These are phyloP conservation scores for Pocillopora verrucosa DNA, from an alignment of 64 coral and sea anemone species.

Conservation along the genomic window DNA sequence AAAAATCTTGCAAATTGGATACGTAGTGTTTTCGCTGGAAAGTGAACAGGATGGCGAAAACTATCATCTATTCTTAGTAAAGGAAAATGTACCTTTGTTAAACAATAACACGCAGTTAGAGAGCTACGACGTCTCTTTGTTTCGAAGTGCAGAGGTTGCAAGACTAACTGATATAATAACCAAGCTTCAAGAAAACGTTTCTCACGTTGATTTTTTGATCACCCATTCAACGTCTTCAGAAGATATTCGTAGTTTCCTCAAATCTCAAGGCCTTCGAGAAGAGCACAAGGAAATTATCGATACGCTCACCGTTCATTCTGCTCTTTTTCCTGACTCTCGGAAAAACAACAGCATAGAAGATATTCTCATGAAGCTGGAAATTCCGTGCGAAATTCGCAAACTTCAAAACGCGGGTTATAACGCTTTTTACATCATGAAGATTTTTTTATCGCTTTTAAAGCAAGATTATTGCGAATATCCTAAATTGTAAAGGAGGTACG, in stretches of 20 bases:
- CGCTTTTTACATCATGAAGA: constrained; percentile 13
- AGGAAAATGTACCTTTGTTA: neutral
- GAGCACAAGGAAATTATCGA: constrained; percentile 5
- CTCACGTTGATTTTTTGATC: neutral
- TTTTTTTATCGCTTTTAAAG: constrained; percentile 3
- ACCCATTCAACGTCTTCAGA: constrained; percentile 2
- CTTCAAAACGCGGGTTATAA: constrained; percentile 1
- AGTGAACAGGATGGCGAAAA: neutral
- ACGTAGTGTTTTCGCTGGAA: constrained; percentile 8
- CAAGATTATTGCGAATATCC: constrained; percentile 23
- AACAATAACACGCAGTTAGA: neutral
- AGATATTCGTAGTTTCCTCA: neutral
- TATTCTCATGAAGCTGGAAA: constrained; percentile 6
- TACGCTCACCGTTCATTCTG: neutral
- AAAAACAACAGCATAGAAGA: constrained; percentile 27
- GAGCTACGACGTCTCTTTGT: neutral
- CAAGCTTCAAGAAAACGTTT: neutral
- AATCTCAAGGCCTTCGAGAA: neutral
- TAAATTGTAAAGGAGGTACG: neutral
- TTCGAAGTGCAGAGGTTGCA: neutral
- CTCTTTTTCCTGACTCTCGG: neutral
- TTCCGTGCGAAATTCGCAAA: neutral
- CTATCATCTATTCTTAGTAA: neutral
- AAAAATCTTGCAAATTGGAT: constrained; percentile 3
- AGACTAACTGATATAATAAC: neutral